phyloP scores from a whole-genome alignment of 2,113 vertebrate species.

The Pimephales promelas region DNA sequence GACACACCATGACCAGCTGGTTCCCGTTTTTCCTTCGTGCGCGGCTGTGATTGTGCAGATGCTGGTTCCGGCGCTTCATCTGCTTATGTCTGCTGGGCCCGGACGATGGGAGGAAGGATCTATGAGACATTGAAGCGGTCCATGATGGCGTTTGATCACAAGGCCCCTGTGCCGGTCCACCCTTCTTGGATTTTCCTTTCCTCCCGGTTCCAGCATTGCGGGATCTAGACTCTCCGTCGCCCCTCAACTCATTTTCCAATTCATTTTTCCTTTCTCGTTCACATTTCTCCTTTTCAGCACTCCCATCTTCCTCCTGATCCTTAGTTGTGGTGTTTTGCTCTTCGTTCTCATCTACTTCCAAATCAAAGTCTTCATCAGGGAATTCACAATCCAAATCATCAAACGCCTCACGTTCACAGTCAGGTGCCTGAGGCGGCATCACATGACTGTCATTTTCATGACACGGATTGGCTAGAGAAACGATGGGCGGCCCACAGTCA shows the following conservation, averaged over 20 bases:
- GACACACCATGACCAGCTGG: constrained; percentile 67
- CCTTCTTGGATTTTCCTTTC: constrained; percentile 66
- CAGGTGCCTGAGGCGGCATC: background rate
- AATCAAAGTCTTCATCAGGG: constrained; percentile 3
- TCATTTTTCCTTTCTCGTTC: constrained; percentile 49
- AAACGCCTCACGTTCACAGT: background rate
- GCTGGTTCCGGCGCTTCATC: constrained; percentile 79
- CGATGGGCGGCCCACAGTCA: background rate
- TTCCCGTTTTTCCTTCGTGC: constrained; percentile 66
- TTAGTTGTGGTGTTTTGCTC: constrained; percentile 64
- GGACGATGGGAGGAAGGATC: constrained; percentile 64
- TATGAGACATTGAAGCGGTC: constrained; percentile 59
- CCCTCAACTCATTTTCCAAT: constrained; percentile 63
- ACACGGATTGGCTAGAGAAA: background rate
- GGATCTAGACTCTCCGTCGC: constrained; percentile 70
- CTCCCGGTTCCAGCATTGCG: constrained; percentile 65
- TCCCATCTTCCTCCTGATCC: constrained; percentile 26
- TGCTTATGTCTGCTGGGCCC: constrained; percentile 77
- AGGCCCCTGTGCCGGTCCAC: constrained; percentile 54
- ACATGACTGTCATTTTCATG: constrained; percentile 16
- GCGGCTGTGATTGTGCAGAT: constrained; percentile 73
- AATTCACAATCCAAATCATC: constrained; percentile 1
- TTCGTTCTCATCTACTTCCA: constrained; percentile 38
- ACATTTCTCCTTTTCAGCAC: constrained; percentile 21
- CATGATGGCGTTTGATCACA: constrained; percentile 64